Conservation (phyloP, 2,113 vertebrate species). For the Ramphastos sulfuratus region DNA sequence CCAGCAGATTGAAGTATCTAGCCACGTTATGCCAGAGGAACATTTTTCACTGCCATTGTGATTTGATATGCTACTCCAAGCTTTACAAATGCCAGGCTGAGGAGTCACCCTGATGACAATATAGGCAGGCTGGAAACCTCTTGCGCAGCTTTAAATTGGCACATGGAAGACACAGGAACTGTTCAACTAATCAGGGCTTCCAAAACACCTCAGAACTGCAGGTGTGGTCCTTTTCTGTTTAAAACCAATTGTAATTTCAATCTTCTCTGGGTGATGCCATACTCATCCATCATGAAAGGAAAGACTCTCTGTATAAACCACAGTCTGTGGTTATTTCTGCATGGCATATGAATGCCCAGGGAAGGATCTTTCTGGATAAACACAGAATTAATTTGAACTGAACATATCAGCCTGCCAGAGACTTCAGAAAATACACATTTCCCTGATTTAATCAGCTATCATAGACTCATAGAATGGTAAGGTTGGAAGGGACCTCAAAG, state of each 20-base stretch:
- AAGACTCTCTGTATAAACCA: not conserved
- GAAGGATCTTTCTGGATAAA: not conserved
- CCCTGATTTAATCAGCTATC: not conserved
- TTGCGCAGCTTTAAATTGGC: not conserved
- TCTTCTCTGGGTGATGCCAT: not conserved
- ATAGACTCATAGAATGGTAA: too few relatives aligned
- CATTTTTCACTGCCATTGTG: not conserved
- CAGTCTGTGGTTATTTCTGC: not conserved
- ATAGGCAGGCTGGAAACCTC: not conserved
- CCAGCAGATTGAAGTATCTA: not conserved
- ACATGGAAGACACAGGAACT: not conserved
- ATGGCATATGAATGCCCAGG: not conserved
- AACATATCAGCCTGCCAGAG: not conserved
- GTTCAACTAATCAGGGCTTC: not conserved
- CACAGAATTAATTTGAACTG: not conserved
- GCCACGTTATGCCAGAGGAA: not conserved
- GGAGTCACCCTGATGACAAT: not conserved
- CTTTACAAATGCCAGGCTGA: not conserved
- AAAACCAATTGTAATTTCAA: not conserved
- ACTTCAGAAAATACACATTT: not conserved
- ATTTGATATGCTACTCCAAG: not conserved
- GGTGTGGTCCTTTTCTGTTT: not conserved
- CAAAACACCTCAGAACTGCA: not conserved
- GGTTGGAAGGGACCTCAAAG: too few relatives aligned
- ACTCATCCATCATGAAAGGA: not conserved